phyloP scores from a whole-genome alignment of 37 sponge, comb jelly and placozoan species.

The Amphimedon queenslandica region DNA sequence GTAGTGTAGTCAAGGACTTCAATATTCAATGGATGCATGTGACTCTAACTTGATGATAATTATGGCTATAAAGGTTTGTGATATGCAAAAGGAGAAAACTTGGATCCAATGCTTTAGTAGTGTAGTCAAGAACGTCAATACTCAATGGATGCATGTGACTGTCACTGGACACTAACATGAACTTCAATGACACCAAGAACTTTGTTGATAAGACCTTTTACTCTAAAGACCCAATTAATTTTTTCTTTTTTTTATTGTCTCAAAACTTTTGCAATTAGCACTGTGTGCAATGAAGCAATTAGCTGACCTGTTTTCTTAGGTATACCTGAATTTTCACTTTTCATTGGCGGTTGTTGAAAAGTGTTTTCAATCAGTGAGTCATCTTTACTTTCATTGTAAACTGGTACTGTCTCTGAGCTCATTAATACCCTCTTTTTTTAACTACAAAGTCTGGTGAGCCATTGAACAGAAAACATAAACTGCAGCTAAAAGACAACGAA shows the following conservation, averaged over 20 bases:
- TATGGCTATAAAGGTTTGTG: no score
- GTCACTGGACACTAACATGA: no score
- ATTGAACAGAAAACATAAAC: background rate
- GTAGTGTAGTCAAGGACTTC: no score
- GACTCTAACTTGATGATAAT: no score
- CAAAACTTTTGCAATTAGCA: background rate
- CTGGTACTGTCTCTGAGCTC: background rate
- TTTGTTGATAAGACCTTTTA: conserved; percentile 6
- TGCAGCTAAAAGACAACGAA: no score
- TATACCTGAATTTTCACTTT: background rate
- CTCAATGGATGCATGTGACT: no score
- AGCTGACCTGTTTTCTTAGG: background rate
- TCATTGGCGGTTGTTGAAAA: background rate
- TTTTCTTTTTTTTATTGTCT: background rate
- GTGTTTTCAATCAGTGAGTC: background rate
- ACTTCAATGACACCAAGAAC: background rate
- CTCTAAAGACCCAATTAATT: background rate
- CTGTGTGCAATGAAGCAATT: background rate
- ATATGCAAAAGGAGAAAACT: no score
- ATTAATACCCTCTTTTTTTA: background rate
- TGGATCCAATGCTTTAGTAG: no score
- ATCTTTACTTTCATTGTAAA: background rate
- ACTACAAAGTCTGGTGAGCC: background rate
- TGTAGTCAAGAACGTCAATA: no score
- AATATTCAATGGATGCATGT: no score